A percentile compares a stretch with the other conserved stretches of the same genome.
These are phyloP conservation scores for Vespertilio murinus DNA, from an alignment of 2,797 vertebrate species.

Conservation along the genomic window DNA sequence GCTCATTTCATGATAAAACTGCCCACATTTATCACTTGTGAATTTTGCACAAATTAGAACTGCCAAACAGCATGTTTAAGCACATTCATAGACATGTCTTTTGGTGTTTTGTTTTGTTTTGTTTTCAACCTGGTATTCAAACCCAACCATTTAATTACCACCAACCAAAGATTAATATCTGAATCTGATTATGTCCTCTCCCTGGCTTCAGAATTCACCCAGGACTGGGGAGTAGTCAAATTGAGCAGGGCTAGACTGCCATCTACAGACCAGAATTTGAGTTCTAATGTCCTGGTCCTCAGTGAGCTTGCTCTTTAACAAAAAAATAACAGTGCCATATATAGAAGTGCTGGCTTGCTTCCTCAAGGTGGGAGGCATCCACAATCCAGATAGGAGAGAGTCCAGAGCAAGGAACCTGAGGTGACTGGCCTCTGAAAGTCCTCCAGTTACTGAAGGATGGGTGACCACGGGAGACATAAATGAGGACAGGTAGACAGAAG, in stretches of 20 bases:
- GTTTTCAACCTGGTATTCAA: not conserved
- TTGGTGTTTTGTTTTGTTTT: not conserved
- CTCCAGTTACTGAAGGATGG: not conserved
- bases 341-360: not conserved
- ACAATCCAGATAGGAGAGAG: not conserved
- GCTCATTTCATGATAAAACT: not conserved
- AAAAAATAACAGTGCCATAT: not conserved
- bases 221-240: constrained; percentile 7
- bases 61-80: not conserved
- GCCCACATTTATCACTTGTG: not conserved
- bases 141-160: constrained; percentile 45
- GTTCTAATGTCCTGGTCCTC: constrained; percentile 57
- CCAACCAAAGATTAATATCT: constrained; percentile 51
- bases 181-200: constrained; percentile 46
- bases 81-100: not conserved
- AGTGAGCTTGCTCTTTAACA: constrained; percentile 34
- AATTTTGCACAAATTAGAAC: not conserved
- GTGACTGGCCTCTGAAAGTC: not conserved
- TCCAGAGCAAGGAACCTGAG: not conserved
- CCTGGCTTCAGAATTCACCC: constrained; percentile 51
- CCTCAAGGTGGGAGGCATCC: not conserved
- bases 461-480: not conserved
- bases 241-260: constrained; percentile 86
- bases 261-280: constrained; percentile 84
- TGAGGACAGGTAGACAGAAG: not conserved